A percentile compares a stretch with the other conserved stretches of the same genome.
Evolutionary conservation across 2,888 invertebrate species (phyloP).

Genomic region (Agrilus biguttatus): DNA sequence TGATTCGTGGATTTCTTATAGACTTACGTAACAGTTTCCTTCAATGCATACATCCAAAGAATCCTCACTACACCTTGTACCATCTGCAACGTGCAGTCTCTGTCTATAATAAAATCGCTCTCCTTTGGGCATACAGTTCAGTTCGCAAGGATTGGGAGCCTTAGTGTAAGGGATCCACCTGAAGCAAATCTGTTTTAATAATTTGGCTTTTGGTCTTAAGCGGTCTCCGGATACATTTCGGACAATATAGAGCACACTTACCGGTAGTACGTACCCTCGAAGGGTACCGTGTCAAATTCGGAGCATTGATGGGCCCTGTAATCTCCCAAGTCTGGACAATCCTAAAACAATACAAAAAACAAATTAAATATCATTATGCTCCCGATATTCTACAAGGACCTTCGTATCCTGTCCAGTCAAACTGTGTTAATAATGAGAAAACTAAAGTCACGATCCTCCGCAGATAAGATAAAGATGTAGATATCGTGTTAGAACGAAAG

Average conservation of each 20-base stretch:
- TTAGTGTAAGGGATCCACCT: slow-evolving; percentile 84
- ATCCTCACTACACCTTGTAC: slow-evolving; percentile 70
- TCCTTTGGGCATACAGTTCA: slow-evolving; percentile 88
- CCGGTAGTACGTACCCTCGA: slow-evolving; percentile 71
- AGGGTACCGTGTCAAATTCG: slow-evolving; percentile 62
- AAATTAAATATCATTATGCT: background rate
- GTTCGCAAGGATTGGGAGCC: slow-evolving; percentile 80
- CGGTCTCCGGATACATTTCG: too few relatives aligned
- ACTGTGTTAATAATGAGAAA: too few relatives aligned
- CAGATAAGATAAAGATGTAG: too few relatives aligned
- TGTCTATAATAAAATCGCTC: slow-evolving; percentile 86
- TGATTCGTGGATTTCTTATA: background rate
- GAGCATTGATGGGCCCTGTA: slow-evolving; percentile 85
- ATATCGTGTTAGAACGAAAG: too few relatives aligned
- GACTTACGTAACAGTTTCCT: slow-evolving; percentile 75
- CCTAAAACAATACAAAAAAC: slow-evolving; percentile 33
- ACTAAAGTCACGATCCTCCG: too few relatives aligned
- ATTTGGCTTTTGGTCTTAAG: background rate
- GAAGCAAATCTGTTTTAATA: slow-evolving; percentile 12
- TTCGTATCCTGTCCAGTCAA: too few relatives aligned
- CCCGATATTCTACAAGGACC: too few relatives aligned
- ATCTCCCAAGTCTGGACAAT: slow-evolving; percentile 68
- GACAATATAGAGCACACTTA: slow-evolving; percentile 32
- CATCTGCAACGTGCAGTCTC: slow-evolving; percentile 65
- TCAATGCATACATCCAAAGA: slow-evolving; percentile 86